phyloP scores from a whole-genome alignment of 2,888 invertebrate genomes.

The Conchocele bisecta region DNA sequence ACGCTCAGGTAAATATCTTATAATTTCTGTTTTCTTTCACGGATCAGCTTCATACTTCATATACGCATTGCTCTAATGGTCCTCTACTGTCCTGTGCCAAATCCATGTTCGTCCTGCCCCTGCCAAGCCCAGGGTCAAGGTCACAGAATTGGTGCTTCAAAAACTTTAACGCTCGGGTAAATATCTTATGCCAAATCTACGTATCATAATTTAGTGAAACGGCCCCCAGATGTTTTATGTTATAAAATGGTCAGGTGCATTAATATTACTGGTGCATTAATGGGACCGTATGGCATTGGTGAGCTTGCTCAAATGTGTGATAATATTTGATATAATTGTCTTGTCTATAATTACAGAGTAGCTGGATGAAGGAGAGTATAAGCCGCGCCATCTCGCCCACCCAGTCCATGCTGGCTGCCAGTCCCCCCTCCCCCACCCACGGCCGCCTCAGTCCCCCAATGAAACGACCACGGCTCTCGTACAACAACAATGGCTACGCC shows the following conservation, averaged over 20 bases:
- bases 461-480: conserved; percentile 18
- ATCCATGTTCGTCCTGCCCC: no score
- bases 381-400: conserved; percentile 38
- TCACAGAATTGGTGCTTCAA: no score
- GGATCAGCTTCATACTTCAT: no score
- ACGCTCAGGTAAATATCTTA: no score
- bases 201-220: not conserved
- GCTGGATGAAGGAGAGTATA: conserved; percentile 94
- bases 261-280: no score
- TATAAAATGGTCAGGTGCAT: not conserved
- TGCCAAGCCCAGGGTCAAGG: no score
- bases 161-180: no score
- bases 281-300: no score
- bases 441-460: not conserved
- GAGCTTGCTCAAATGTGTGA: not conserved
- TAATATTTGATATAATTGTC: not conserved
- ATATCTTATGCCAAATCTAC: no score
- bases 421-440: not conserved
- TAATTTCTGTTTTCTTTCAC: no score
- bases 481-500: not conserved
- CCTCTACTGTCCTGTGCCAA: no score
- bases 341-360: conserved; percentile 86
- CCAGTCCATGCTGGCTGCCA: conserved; percentile 2
- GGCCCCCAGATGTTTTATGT: not conserved
- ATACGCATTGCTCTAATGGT: no score